These are phyloP conservation scores for Lysandra bellargus DNA, from an alignment of 2,888 invertebrate genomes.

Conservation along the genomic window DNA sequence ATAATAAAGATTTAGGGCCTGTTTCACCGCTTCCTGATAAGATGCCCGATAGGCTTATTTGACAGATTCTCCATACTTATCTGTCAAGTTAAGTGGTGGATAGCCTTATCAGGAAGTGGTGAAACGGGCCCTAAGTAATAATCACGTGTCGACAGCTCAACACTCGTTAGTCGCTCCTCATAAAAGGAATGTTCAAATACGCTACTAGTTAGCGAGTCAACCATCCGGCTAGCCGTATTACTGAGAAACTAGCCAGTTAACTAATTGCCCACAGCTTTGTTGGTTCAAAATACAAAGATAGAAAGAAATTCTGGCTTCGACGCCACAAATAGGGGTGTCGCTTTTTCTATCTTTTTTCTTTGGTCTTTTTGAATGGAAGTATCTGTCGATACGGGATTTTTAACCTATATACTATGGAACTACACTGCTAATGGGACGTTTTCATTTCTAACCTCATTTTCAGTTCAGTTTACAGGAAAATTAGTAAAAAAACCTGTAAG, in stretches of 20 bases:
- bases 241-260: slow-evolving; percentile 28
- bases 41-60: too few relatives aligned
- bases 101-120: too few relatives aligned
- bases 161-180: too few relatives aligned
- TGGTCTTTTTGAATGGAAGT: neutral
- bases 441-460: neutral
- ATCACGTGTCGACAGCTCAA: too few relatives aligned
- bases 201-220: neutral
- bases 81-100: too few relatives aligned
- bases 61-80: too few relatives aligned
- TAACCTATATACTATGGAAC: neutral
- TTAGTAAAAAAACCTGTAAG: neutral
- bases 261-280: slow-evolving; percentile 27
- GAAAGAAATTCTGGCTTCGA: slow-evolving; percentile 1
- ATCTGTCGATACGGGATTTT: neutral
- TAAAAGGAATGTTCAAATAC: neutral
- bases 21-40: too few relatives aligned
- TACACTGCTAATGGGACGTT: neutral
- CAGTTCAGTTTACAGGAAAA: neutral
- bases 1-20: too few relatives aligned
- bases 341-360: neutral
- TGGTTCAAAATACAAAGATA: slow-evolving; percentile 9
- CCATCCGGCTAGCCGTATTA: slow-evolving; percentile 1
- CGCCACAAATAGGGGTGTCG: neutral
- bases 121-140: too few relatives aligned